Base-by-base conservation (phyloP, 2,888 invertebrate genomes). In the Tholera decimalis region DNA sequence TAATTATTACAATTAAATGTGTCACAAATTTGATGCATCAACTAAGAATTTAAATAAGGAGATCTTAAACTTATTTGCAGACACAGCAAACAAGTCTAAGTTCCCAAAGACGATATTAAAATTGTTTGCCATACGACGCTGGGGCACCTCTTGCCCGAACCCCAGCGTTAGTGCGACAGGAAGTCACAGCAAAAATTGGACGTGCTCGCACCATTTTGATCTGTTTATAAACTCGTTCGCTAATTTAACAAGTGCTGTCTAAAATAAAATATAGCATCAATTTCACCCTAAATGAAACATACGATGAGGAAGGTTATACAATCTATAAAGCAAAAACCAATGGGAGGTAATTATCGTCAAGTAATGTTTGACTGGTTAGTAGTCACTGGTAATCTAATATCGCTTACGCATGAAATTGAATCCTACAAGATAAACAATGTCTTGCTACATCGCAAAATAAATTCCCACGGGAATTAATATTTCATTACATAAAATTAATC, bases 381-480 rank as follows among this genome's bases (percentile, higher is more conserved):
- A 41, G 39, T 15, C 28, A 15, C 28, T 41, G 22, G 73, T 54
- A 69, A 77, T 74, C 47, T 43, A 61, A 78, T 74, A 74, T 58
- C 33, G 37, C 60, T 76, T 63, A 61, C 51, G 49, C 56, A 56
- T 33, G 77, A 69, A 62, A 75, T 77, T 59, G 41, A 43, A 75
- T 65, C 61, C 54, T 39, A 37, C 26, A 61, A 54, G 41, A 71
- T 46, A 63, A 63, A 63, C 54, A 77, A 55, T 28, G 15, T 60
- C 49, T 54, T 61, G 63, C 63, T 49, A 62, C 50, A 57, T 55
- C 24, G 63, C 57, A 49, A 66, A 71, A 63, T 53, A 56, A 67
- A 59, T 68, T 80, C 79, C 64, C 81, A 74, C 72, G 72, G 65
- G 67, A 74, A 79, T 69, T 71, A 64, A 65, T 74, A 69, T 72